Base-by-base conservation (phyloP, 2,113 vertebrate genomes). In the Girardinichthys multiradiatus region DNA sequence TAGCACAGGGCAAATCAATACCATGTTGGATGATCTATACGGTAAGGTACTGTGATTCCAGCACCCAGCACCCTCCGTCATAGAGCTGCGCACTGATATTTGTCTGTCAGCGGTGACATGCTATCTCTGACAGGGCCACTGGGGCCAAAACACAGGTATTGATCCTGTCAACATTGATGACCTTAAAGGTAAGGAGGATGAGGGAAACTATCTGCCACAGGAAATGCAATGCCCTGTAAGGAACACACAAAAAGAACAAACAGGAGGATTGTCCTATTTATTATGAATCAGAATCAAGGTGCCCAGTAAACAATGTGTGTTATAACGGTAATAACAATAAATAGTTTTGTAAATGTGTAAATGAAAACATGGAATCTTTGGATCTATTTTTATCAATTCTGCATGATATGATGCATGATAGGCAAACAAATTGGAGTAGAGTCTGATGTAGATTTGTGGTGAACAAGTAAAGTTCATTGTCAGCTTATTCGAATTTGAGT, bases 141-240 rank as follows among this genome's bases (percentile, higher is more conserved):
- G 94, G 93, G 96, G 96, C 97, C 96, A 96, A 97, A 98, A 97
- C 96, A 97, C 93, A 95, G 92, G 93, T 97, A 98, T 98, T 95
- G 97, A 99, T 98, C 96, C 96, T 95, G 96, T 98, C 97, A 96
- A 95, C 93, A 83, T 95, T 98, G 97, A 98, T 98, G 96, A 96
- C 95, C 96, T 94, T 96, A 95, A 96, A 95, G 95, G 97, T 97
- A 96, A 95, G 94, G 95, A 96, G 94, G 91, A 90, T 85, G 63
- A 89, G 62, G 77, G 76, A 85, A 90, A 87, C 73, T 76, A 93
- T 91, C 94, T 95, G 95, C 95, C 93, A 94, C 86, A 87, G 95
- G 95, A 95, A 96, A 96, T 96, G 94, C 95, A 90, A 90, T 82
- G 84, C 74, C 83, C 42, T 76, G 65, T 77, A 70, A 57, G 72